Percentiles rank a stretch among this genome's conserved stretches.
phyloP scores from a whole-genome alignment of 1,140 invertebrate genomes.

The Zaprionus taronus region DNA sequence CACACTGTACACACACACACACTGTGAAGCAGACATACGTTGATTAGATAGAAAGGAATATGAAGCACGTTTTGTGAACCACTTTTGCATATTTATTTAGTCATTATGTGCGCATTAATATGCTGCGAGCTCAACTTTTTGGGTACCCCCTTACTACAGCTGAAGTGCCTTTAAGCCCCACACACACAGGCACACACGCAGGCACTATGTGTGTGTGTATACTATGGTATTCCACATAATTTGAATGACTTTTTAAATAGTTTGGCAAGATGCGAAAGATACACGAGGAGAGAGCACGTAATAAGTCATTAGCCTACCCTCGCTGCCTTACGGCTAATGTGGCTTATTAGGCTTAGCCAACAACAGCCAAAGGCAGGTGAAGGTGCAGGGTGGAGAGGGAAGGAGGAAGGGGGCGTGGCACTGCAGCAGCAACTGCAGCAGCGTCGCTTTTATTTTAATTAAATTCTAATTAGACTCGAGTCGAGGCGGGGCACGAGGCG shows the following conservation, averaged over 20 bases:
- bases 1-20: constrained; percentile 4
- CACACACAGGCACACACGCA: constrained; percentile 21
- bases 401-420: constrained; percentile 13
- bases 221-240: constrained; percentile 78
- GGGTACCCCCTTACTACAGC: constrained; percentile 2
- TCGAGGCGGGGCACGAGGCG: constrained; percentile 27
- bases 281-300: constrained; percentile 43
- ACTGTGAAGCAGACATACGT: constrained; percentile 1
- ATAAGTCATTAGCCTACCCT: constrained; percentile 81
- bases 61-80: constrained; percentile 79
- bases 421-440: constrained; percentile 27
- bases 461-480: constrained; percentile 81
- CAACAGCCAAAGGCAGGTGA: not conserved
- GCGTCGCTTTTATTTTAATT: constrained; percentile 75
- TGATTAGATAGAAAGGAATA: constrained; percentile 77
- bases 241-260: constrained; percentile 84
- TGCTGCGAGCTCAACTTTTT: constrained; percentile 47
- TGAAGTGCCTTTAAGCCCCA: constrained; percentile 48
- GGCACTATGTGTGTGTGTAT: constrained; percentile 11
- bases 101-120: constrained; percentile 84
- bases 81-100: constrained; percentile 84
- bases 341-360: constrained; percentile 76
- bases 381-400: not conserved
- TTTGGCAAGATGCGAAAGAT: constrained; percentile 52
- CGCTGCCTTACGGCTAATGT: constrained; percentile 66